Conservation (phyloP, 2,888 invertebrate genomes). For the Creontiades dilutus region DNA sequence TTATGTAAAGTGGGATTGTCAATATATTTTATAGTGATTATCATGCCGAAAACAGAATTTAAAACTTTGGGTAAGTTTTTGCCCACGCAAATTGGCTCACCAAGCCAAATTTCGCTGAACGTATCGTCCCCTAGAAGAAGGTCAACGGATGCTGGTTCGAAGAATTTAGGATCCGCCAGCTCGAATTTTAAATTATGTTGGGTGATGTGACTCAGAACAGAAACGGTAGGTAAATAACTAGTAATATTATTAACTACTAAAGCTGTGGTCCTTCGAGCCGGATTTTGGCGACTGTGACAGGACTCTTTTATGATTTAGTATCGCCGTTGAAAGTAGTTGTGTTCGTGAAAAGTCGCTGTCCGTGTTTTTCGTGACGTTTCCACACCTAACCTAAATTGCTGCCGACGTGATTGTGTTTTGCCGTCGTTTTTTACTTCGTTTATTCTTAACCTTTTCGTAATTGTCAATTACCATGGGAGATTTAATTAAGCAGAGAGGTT, state of each 20-base stretch:
- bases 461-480: too few species aligned
- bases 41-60: background rate
- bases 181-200: background rate
- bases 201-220: background rate
- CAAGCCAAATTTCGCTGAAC: conserved; percentile 1
- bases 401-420: too few species aligned
- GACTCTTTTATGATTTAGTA: too few species aligned
- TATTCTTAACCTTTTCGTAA: too few species aligned
- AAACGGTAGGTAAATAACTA: background rate
- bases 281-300: too few species aligned
- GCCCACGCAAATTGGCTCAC: background rate
- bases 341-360: too few species aligned
- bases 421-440: too few species aligned
- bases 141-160: background rate
- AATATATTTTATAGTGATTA: background rate
- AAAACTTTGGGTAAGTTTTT: background rate
- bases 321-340: too few species aligned
- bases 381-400: too few species aligned
- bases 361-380: too few species aligned
- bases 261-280: too few species aligned
- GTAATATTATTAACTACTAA: conserved; percentile 34
- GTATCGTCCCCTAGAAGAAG: background rate
- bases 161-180: background rate
- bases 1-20: background rate
- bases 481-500: too few species aligned